phyloP scores from a whole-genome alignment of 2,888 invertebrate genomes.

The Synanthedon formicaeformis region DNA sequence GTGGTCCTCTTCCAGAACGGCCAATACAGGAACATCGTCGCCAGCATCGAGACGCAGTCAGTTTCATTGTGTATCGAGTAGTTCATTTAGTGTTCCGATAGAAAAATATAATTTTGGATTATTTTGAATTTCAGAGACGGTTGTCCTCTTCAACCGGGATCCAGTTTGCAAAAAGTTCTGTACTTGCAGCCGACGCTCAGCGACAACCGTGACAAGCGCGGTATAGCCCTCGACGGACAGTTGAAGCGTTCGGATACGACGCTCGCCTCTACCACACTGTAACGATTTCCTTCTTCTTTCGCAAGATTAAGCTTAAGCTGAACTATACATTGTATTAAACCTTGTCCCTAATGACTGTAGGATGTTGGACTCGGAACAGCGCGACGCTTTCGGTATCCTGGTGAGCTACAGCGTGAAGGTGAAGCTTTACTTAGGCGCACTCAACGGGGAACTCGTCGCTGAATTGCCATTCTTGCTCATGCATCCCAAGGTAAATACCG shows the following conservation, averaged over 20 bases:
- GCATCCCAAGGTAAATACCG: conserved; percentile 80
- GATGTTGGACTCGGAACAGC: conserved; percentile 77
- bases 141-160: conserved; percentile 89
- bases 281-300: conserved; percentile 32
- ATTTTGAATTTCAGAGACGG: conserved; percentile 74
- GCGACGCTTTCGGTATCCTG: conserved; percentile 94
- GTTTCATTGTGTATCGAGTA: conserved; percentile 28
- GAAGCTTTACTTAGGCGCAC: conserved; percentile 91
- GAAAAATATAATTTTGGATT: not conserved
- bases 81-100: not conserved
- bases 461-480: conserved; percentile 92
- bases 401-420: conserved; percentile 96
- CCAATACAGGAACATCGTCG: conserved; percentile 91
- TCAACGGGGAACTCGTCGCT: conserved; percentile 92
- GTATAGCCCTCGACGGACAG: conserved; percentile 92
- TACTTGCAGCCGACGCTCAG: conserved; percentile 83
- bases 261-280: conserved; percentile 93
- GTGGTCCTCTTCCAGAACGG: conserved; percentile 96
- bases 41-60: conserved; percentile 90
- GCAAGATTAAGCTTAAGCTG: not conserved
- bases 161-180: conserved; percentile 88
- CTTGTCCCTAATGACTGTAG: conserved; percentile 16
- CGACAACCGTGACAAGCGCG: conserved; percentile 85
- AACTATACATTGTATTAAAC: not conserved
- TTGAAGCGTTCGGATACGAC: conserved; percentile 86